Conservation (phyloP, 64 coral and sea anemone species). For the Montipora capricornis region DNA sequence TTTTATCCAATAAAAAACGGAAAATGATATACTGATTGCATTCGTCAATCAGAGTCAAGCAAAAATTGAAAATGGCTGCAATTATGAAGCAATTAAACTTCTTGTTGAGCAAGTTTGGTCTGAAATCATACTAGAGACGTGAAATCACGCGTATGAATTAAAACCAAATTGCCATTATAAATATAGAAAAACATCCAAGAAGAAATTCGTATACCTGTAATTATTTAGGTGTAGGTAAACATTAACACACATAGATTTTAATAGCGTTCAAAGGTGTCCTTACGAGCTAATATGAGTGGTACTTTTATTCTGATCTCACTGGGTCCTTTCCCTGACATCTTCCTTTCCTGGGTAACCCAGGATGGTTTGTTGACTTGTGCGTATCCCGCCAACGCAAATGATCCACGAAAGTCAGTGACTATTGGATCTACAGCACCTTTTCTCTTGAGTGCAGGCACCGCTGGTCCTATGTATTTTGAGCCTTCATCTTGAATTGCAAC, state of each 20-base stretch:
- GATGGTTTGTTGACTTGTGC: conserved; percentile 22
- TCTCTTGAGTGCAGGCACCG: conserved; percentile 5
- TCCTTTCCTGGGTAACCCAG: conserved; percentile 16
- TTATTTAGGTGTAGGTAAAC: too few relatives aligned
- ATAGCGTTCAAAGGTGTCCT: not conserved
- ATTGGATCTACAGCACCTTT: conserved; percentile 2
- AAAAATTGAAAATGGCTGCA: too few relatives aligned
- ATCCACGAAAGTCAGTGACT: not conserved
- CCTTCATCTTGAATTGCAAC: conserved; percentile 53
- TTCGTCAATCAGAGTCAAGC: too few relatives aligned
- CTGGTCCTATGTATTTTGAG: not conserved
- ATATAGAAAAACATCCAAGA: too few relatives aligned
- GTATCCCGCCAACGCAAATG: conserved; percentile 22
- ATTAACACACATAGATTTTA: not conserved
- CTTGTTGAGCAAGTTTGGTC: too few relatives aligned
- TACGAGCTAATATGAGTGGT: not conserved
- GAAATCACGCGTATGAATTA: too few relatives aligned
- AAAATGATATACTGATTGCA: too few relatives aligned
- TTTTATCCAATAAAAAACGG: too few relatives aligned
- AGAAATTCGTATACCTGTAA: too few relatives aligned
- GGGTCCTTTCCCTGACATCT: conserved; percentile 8
- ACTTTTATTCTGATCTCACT: conserved; percentile 18
- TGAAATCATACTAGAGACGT: too few relatives aligned
- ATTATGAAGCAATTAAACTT: too few relatives aligned
- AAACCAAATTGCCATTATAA: too few relatives aligned